Base-by-base conservation (phyloP, 2,113 vertebrate species). In the Ascaphus truei region DNA sequence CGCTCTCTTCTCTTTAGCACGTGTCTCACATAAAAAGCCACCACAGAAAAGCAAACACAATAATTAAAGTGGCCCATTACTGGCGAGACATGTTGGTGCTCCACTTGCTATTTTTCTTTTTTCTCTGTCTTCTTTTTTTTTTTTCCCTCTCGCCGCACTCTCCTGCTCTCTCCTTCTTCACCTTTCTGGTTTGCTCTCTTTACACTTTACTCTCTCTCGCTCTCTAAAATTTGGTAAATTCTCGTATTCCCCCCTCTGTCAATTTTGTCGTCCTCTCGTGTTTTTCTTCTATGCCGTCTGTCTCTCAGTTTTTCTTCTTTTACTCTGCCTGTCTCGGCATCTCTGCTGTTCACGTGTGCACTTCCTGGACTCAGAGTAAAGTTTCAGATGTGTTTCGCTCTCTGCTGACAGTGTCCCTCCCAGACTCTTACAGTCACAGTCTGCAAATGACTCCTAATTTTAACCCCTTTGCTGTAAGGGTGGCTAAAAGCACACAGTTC, bases 321-420 rank as follows among this genome's bases (percentile, higher is more conserved):
- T 41, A 36, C 23, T 45, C 37, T 48, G 50, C 18, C 13, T 27
- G 51, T 60, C 58, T 31, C 26, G 22, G 27, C 15, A 68, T 65
- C 55, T 18, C 15, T 8, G 45, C 25, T 29, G 9, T 51, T 59
- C 73, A 65, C 26, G 9, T 60, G 45, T 56, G 18, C 53, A 52
- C 52, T 64, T 36, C 23, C 60, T 30, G 63, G 47, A 47, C 23
- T 71, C 25, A 41, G 30, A 25, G 34, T 56, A 75, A 68, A 64
- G 59, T 67, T 74, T 59, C 73, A 55, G 63, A 66, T 20, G 29
- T 57, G 31, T 45, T 33, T 67, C 36, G 15, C n/a, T 33, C 36
- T 26, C 16, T 18, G 13, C 67, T 71, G 33, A 39, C 22, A 52
- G 16, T 61, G 67, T 71, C 67, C 67, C 67, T 71, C 67, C 67